Evolutionary conservation across 2,888 invertebrate species (phyloP), one percentile per base, ranked within the genome.

Genomic region (Zaprionus bogoriensis): DNA sequence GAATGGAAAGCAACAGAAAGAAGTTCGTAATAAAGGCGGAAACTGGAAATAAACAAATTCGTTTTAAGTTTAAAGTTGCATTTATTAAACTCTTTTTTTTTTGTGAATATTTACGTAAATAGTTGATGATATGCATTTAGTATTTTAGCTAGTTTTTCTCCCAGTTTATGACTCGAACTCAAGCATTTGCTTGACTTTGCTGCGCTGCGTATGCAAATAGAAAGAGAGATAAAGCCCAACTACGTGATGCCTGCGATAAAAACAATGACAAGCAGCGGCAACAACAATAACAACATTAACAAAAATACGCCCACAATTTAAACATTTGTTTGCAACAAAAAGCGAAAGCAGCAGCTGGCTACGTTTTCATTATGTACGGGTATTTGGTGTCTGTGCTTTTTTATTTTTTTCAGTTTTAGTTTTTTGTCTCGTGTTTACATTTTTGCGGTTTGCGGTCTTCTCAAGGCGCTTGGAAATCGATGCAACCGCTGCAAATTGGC

Each of bases 301-400:
- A n/a, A n/a, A n/a, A n/a, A n/a, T n/a, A 85, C 85, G 80, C 85
- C 80, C 85, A 85, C 80, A 65, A 73, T 72, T 63, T 46, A 62
- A 70, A 68, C 67, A 81, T 80, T 78, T 70, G 81, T 65, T 68
- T 63, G 62, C 55, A 45, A 62, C 65, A 39, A 32, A 22, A 79
- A 84, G 78, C 75, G 82, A 84, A 79, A 79, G 79, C 68, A 54
- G 44, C 71, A 57, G 42, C 50, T 55, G 36, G 38, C 23, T 36
- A 44, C 17, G 47, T 62, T 50, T 51, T 36, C 28, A 62, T 52
- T 36, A 45, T 36, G 12, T 53, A 42, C 47, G 22, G 45, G 63
- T 63, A 53, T 55, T 65, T 61, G 59, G 47, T 54, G 41, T 67
- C 47, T 50, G 47, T 54, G 39, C 45, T 39, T 28, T 47, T 51